Evolutionary conservation across 2,888 invertebrate species (phyloP).

Genomic region (Idaea straminata): DNA sequence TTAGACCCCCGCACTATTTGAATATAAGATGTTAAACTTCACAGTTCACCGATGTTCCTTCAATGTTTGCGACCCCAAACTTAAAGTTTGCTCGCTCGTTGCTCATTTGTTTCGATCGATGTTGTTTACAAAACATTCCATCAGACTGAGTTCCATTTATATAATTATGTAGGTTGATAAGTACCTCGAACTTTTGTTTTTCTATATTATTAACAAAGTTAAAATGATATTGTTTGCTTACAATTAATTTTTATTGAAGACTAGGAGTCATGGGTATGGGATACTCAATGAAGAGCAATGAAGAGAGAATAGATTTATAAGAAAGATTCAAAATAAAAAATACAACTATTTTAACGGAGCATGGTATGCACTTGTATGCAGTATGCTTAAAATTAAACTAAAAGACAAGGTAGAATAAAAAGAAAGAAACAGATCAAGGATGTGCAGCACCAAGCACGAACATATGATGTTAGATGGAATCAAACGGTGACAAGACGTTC

Average conservation of each 20-base stretch:
- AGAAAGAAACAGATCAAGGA: too few species aligned
- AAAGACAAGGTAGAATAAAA: too few species aligned
- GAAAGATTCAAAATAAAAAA: too few species aligned
- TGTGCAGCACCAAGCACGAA: too few species aligned
- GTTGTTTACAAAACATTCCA: constrained; percentile 44
- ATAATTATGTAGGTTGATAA: constrained; percentile 16
- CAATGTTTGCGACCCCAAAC: constrained; percentile 67
- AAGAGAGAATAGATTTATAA: too few species aligned
- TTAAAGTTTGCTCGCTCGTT: constrained; percentile 61
- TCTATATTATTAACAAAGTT: neutral
- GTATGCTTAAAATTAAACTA: too few species aligned
- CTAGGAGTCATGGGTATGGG: neutral
- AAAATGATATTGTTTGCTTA: neutral
- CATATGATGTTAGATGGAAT: too few species aligned
- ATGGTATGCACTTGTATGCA: too few species aligned
- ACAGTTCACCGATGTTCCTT: constrained; percentile 55
- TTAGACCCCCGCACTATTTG: constrained; percentile 76
- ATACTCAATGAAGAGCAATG: neutral
- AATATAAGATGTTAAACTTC: constrained; percentile 70
- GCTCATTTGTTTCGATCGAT: constrained; percentile 56
- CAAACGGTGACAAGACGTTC: too few species aligned
- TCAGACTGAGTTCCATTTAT: constrained; percentile 23
- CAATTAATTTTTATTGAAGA: neutral
- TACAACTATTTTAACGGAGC: too few species aligned
- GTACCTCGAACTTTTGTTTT: constrained; percentile 2